A percentile compares a stretch with the other conserved stretches of the same genome.
Conservation (phyloP, 2,113 vertebrate genomes). For the Mormoops blainvillei region DNA sequence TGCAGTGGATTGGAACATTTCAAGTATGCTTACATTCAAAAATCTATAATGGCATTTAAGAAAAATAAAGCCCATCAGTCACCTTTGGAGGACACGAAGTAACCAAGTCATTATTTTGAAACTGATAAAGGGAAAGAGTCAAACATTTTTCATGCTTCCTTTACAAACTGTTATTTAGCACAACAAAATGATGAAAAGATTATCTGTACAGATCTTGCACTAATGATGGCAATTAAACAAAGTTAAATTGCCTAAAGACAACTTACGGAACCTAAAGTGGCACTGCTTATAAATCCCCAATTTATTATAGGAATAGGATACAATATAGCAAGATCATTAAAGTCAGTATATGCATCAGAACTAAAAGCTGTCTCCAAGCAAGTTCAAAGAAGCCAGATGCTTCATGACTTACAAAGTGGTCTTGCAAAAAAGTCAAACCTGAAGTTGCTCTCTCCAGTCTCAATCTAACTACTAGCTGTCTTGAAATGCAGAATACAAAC, state of each 20-base stretch:
- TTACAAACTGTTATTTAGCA: not conserved
- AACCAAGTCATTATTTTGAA: not conserved
- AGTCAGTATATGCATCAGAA: not conserved
- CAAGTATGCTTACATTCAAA: not conserved
- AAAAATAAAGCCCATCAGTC: not conserved
- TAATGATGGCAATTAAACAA: not conserved
- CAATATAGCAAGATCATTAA: not conserved
- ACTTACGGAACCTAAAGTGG: not conserved
- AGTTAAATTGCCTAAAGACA: not conserved
- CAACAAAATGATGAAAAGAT: constrained; percentile 21
- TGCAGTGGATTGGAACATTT: not conserved
- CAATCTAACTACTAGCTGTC: not conserved
- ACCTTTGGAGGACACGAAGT: not conserved
- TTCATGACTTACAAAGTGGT: not conserved
- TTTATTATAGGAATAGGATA: not conserved
- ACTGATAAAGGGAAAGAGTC: not conserved
- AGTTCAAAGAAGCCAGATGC: not conserved
- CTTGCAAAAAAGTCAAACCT: not conserved
- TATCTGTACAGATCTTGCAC: not conserved
- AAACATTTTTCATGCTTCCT: not conserved
- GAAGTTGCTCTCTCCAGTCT: not conserved
- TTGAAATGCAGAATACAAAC: not conserved
- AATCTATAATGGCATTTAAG: not conserved
- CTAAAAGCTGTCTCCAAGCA: not conserved
- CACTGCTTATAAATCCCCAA: not conserved